phyloP scores from a whole-genome alignment of 92 coral and sea anemone species.

The Zoanthus sansibaricus region DNA sequence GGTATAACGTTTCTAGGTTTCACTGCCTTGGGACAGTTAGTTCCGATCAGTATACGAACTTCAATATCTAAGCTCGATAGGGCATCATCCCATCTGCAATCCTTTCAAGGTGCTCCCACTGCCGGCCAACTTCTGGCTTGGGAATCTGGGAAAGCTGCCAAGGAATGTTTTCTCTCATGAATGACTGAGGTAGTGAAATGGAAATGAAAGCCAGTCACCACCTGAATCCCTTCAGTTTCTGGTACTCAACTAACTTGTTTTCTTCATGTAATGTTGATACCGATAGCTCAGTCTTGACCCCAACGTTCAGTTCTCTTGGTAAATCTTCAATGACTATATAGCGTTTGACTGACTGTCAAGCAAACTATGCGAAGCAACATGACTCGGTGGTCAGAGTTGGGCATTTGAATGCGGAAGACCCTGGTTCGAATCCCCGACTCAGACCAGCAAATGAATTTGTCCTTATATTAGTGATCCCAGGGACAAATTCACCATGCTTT shows the following conservation, averaged over 20 bases:
- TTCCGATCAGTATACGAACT: too few species aligned
- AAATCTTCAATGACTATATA: conserved; percentile 28
- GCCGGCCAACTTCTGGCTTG: background rate
- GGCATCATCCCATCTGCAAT: background rate
- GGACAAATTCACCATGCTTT: too few species aligned
- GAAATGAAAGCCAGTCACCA: too few species aligned
- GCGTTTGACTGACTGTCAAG: conserved; percentile 49
- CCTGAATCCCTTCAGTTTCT: background rate
- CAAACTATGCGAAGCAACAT: background rate
- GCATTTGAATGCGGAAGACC: too few species aligned
- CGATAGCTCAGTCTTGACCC: background rate
- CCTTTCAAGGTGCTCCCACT: background rate
- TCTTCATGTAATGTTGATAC: background rate
- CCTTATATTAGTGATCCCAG: too few species aligned
- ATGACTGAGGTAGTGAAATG: background rate
- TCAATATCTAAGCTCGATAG: too few species aligned
- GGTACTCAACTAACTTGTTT: background rate
- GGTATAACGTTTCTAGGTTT: background rate
- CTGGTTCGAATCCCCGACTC: too few species aligned
- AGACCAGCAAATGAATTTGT: too few species aligned
- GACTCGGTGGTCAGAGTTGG: too few species aligned
- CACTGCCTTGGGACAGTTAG: background rate
- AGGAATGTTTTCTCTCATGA: background rate
- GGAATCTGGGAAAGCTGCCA: background rate
- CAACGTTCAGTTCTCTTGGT: conserved; percentile 19